Base-by-base conservation (phyloP, 2,113 vertebrate species). In the Melanerpes aurifrons region DNA sequence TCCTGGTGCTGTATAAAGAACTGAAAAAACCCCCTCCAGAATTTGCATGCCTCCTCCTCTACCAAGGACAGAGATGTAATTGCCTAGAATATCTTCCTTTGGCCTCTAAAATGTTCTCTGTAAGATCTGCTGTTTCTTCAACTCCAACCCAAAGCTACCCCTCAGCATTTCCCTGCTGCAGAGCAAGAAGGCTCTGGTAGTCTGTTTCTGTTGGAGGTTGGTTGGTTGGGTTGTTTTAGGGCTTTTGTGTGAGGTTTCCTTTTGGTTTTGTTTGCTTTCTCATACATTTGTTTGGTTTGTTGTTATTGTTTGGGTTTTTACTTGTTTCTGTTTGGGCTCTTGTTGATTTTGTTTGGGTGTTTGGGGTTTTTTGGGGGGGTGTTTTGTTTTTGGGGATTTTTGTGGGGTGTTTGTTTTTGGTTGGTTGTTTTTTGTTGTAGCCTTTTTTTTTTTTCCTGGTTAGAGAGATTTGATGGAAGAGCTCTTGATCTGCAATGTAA, bases 391-490 rank as follows among this genome's bases (percentile, higher is more conserved):
- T 45, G 43, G 43, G 43, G 43, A 45, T 45, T 45, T 45, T 45
- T 15, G 43, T 43, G 43, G 13, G 13, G 13, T 45, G 43, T 45
- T 45, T 45, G 43, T 15, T 45, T 45, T 45, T 16, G 43, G 14
- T 45, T 45, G 43, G 13, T 45, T 45, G 14, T 15, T 15, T 45
- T 45, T 25, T 25, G 12, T 25, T 21, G 48, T 14, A 25, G 10
- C 15, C 35, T 4, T 6, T 9, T 29, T 29, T 29, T 29, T 1
- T 3, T 6, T 7, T 1, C 8, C 7, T 69, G 15, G 18, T 57
- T 17, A 84, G 62, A 66, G 20, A 15, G 57, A 37, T 13, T 48
- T 64, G n/a, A 32, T 47, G 37, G 76, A 91, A 74, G 64, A 68
- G 21, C 19, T 37, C 0, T 0, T 75, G 85, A 68, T 48, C 47